phyloP scores from a whole-genome alignment of 2,888 invertebrate species.

The Caprella mutica region DNA sequence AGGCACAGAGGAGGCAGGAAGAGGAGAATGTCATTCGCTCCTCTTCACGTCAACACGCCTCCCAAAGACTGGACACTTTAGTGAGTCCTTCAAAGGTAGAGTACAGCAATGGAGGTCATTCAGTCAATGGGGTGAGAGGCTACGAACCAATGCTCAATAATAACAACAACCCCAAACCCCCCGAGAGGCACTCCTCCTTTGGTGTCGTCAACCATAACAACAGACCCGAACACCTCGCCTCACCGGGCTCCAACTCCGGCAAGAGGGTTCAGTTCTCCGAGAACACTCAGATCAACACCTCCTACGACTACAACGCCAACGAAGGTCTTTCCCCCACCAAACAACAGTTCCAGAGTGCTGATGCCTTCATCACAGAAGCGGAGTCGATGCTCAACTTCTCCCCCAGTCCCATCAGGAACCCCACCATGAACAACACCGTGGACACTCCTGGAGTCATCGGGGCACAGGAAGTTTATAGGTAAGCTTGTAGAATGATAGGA shows the following conservation, averaged over 20 bases:
- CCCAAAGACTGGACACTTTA: slow-evolving; percentile 36
- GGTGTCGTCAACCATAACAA: slow-evolving; percentile 60
- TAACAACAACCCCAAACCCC: slow-evolving; percentile 50
- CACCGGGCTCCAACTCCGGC: slow-evolving; percentile 37
- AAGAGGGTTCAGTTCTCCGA: slow-evolving; percentile 53
- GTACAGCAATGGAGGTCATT: slow-evolving; percentile 25
- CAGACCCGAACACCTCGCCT: slow-evolving; percentile 15
- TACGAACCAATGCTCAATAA: slow-evolving; percentile 10
- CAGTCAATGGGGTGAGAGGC: slow-evolving; percentile 23
- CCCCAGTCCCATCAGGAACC: slow-evolving; percentile 17
- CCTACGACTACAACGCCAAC: slow-evolving; percentile 36
- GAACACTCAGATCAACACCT: slow-evolving; percentile 4
- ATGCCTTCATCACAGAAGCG: slow-evolving; percentile 66
- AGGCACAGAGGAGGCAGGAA: slow-evolving; percentile 41
- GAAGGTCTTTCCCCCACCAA: slow-evolving; percentile 52
- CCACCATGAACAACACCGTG: slow-evolving; percentile 40
- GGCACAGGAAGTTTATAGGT: slow-evolving; percentile 93
- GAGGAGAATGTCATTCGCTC: slow-evolving; percentile 36
- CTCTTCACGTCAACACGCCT: slow-evolving; percentile 34
- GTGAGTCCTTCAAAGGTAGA: slow-evolving; percentile 28
- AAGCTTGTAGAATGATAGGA: slow-evolving; percentile 35
- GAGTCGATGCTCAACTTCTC: slow-evolving; percentile 52
- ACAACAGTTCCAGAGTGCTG: no score
- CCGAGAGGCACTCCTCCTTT: slow-evolving; percentile 78
- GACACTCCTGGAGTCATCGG: slow-evolving; percentile 94